These are phyloP conservation scores for Thermophis baileyi DNA, from an alignment of 2,113 vertebrate genomes.

Conservation along the genomic window DNA sequence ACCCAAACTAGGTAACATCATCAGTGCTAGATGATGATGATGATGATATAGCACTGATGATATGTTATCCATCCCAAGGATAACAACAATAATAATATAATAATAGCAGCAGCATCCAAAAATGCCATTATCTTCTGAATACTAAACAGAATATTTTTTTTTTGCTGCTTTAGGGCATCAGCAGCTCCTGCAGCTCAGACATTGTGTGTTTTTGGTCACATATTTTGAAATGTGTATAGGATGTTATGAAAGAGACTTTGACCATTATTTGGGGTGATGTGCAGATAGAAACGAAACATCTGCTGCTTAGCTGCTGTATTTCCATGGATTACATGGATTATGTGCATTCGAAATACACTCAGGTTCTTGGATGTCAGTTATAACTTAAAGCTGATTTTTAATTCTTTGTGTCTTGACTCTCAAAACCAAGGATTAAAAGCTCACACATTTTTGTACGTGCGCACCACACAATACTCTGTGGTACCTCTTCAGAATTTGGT, in stretches of 20 bases:
- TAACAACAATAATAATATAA: neutral
- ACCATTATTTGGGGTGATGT: neutral
- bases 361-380: neutral
- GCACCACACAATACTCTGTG: neutral
- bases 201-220: neutral
- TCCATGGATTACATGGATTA: neutral
- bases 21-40: neutral
- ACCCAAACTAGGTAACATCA: neutral
- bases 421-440: neutral
- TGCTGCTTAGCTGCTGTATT: neutral
- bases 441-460: neutral
- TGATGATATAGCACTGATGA: neutral
- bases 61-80: neutral
- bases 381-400: neutral
- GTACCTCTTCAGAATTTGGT: neutral
- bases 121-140: neutral
- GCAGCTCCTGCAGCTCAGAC: neutral
- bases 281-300: neutral
- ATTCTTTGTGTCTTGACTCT: neutral
- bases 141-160: neutral
- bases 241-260: neutral
- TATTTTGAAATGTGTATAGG: neutral
- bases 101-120: neutral
- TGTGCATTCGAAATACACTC: neutral
- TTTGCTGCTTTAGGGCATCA: neutral